phyloP scores from a whole-genome alignment of 2,888 invertebrate species.

The Cataglyphis rosenhaueri region DNA sequence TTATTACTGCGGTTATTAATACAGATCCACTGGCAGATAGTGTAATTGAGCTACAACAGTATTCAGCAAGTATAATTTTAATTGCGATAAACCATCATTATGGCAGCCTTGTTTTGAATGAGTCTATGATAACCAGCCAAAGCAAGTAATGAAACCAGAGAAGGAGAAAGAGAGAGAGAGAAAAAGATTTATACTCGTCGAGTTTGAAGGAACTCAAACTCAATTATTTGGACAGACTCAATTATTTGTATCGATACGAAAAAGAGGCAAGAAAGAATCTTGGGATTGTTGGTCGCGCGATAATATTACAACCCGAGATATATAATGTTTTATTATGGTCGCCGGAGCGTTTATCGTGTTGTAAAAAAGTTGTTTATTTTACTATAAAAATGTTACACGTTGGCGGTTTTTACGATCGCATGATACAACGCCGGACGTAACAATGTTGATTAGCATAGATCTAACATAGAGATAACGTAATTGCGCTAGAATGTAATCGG shows the following conservation, averaged over 20 bases:
- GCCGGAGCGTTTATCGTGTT: not conserved
- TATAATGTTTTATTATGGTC: not conserved
- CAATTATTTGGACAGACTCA: too few relatives aligned
- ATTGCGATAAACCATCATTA: slow-evolving; percentile 52
- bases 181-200: slow-evolving; percentile 12
- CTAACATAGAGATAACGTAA: slow-evolving; percentile 57
- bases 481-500: slow-evolving; percentile 52
- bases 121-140: not conserved
- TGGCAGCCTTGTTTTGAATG: slow-evolving; percentile 21
- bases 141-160: not conserved
- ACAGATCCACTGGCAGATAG: slow-evolving; percentile 52
- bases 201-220: not conserved
- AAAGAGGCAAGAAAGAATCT: not conserved
- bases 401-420: slow-evolving; percentile 21
- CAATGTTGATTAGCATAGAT: slow-evolving; percentile 60
- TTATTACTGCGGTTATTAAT: slow-evolving; percentile 47
- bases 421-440: slow-evolving; percentile 30
- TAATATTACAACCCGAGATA: not conserved
- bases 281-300: not conserved
- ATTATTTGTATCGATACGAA: slow-evolving; percentile 6
- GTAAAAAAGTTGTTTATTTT: slow-evolving; percentile 19
- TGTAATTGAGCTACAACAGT: slow-evolving; percentile 55
- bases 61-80: slow-evolving; percentile 51
- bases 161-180: not conserved
- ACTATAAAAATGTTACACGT: slow-evolving; percentile 18